phyloP scores from a whole-genome alignment of 2,113 vertebrate genomes.

The Ginglymostoma cirratum region DNA sequence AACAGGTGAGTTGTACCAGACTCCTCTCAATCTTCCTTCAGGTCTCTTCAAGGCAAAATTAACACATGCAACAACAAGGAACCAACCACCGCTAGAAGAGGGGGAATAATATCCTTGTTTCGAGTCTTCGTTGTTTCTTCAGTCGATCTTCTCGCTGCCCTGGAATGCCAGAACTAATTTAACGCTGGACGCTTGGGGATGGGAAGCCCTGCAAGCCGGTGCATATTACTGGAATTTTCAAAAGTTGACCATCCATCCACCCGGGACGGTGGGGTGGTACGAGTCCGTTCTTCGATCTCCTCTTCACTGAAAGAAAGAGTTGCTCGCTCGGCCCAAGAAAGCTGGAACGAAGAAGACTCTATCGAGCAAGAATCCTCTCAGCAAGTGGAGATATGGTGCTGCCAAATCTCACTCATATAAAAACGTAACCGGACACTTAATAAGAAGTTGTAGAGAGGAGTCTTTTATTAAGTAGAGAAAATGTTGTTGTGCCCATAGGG shows the following conservation, averaged over 20 bases:
- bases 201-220: not conserved
- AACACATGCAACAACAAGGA: not conserved
- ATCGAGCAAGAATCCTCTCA: not conserved
- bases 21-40: not conserved
- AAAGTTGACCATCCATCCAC: not conserved
- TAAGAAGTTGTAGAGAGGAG: not conserved
- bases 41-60: not conserved
- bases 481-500: not conserved
- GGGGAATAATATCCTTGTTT: not conserved
- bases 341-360: not conserved
- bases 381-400: not conserved
- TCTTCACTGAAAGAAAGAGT: not conserved
- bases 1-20: slow-evolving; percentile 30
- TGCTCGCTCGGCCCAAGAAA: not conserved
- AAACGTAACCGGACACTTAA: not conserved
- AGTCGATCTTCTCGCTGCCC: not conserved
- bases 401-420: not conserved
- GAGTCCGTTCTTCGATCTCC: not conserved
- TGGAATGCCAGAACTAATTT: not conserved
- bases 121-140: not conserved
- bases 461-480: not conserved
- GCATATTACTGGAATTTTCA: not conserved
- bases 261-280: not conserved
- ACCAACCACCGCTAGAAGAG: not conserved
- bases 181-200: slow-evolving; percentile 1